Evolutionary conservation across 2,888 invertebrate genomes (phyloP).

Genomic region (Cheilosia urbana): DNA sequence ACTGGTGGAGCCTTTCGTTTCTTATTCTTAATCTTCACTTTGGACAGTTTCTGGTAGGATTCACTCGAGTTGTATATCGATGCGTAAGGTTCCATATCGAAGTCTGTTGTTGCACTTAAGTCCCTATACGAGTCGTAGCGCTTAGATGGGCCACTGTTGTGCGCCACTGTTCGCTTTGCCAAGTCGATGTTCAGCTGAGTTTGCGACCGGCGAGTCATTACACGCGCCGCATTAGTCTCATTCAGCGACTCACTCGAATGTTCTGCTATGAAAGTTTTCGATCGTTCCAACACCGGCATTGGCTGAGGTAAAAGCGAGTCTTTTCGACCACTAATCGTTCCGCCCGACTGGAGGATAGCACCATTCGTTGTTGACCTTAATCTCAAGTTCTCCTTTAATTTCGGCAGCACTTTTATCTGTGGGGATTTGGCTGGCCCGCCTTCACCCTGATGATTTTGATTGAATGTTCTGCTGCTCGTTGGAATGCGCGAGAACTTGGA

Average conservation of each 20-base stretch:
- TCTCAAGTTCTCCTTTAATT: slow-evolving; percentile 86
- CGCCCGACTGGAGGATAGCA: slow-evolving; percentile 91
- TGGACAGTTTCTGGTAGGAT: slow-evolving; percentile 67
- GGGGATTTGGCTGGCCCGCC: slow-evolving; percentile 38
- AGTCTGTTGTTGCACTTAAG: neutral
- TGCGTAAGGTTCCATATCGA: neutral
- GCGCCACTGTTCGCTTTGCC: slow-evolving; percentile 17
- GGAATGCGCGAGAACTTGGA: slow-evolving; percentile 60
- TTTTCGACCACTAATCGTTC: slow-evolving; percentile 91
- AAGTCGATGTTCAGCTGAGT: slow-evolving; percentile 76
- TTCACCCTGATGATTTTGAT: slow-evolving; percentile 20
- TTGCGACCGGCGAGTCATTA: slow-evolving; percentile 76
- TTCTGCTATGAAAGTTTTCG: slow-evolving; percentile 76
- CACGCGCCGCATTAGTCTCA: neutral
- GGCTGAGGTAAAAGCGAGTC: slow-evolving; percentile 52
- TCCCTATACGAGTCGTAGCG: slow-evolving; percentile 23
- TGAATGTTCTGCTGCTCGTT: slow-evolving; percentile 48
- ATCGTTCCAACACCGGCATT: slow-evolving; percentile 72
- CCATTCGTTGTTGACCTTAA: slow-evolving; percentile 93
- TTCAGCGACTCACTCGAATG: neutral
- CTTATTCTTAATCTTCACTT: slow-evolving; percentile 85
- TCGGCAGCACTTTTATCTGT: slow-evolving; percentile 88
- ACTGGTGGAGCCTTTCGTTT: slow-evolving; percentile 90
- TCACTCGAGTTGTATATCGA: slow-evolving; percentile 40
- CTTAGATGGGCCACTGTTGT: slow-evolving; percentile 1